Evolutionary conservation across 2,888 invertebrate genomes (phyloP).

Genomic region (Hesperia comma): DNA sequence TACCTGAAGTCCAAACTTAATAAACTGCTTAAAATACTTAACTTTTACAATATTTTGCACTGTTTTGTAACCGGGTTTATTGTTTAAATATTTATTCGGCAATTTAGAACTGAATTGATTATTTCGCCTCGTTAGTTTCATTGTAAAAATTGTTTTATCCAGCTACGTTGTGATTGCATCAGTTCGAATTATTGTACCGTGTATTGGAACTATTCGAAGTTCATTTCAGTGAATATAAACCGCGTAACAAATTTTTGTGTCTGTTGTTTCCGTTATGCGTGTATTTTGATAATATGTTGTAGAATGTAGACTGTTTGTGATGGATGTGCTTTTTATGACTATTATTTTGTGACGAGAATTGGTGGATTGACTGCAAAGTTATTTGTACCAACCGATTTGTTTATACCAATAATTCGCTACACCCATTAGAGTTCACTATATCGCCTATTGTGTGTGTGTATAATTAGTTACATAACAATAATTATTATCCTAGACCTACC

Average conservation of each 20-base stretch:
- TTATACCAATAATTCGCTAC: no score
- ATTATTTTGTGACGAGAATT: neutral
- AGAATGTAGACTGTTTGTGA: no score
- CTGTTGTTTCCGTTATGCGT: neutral
- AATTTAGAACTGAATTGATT: conserved; percentile 49
- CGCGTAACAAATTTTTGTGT: conserved; percentile 1
- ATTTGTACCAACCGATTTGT: no score
- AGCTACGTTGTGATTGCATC: conserved; percentile 62
- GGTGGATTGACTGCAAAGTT: no score
- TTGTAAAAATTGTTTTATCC: conserved; percentile 64
- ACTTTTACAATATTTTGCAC: conserved; percentile 44
- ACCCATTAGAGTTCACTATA: no score
- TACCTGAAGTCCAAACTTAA: conserved; percentile 56
- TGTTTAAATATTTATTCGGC: conserved; percentile 25
- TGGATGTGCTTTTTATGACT: neutral
- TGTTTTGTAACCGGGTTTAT: conserved; percentile 32
- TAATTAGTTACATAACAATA: no score
- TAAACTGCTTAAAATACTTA: conserved; percentile 64
- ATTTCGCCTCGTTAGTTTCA: conserved; percentile 55
- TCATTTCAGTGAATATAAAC: conserved; percentile 25
- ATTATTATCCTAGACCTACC: no score
- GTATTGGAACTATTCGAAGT: conserved; percentile 54
- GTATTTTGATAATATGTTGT: neutral
- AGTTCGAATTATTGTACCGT: conserved; percentile 62
- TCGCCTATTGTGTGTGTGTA: no score